A percentile compares a stretch with the other conserved stretches of the same genome.
phyloP scores from a whole-genome alignment of 2,888 invertebrate species.

The Diogma glabrata region DNA sequence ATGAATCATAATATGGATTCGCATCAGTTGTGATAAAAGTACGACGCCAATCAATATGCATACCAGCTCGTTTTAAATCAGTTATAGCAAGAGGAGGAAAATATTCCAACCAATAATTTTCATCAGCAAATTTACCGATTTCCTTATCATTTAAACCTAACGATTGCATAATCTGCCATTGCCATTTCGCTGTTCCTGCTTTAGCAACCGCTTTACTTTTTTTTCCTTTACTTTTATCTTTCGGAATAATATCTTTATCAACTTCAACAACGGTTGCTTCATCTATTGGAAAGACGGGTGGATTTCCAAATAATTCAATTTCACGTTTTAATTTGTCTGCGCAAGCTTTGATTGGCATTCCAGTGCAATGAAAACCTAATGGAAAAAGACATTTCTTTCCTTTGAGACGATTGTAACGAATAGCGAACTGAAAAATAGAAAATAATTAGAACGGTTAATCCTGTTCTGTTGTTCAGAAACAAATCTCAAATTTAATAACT shows the following conservation, averaged over 20 bases:
- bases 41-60: constrained; percentile 95
- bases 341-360: constrained; percentile 99
- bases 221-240: constrained; percentile 87
- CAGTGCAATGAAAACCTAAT: constrained; percentile 97
- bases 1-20: constrained; percentile 96
- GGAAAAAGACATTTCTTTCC: constrained; percentile 90
- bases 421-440: constrained; percentile 58
- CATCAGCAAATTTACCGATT: constrained; percentile 83
- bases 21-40: constrained; percentile 97
- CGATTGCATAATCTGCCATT: constrained; percentile 98
- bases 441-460: too few species aligned
- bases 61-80: constrained; percentile 81
- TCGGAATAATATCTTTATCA: constrained; percentile 50
- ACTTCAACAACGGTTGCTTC: constrained; percentile 37
- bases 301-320: constrained; percentile 82
- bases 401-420: constrained; percentile 81
- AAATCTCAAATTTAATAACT: too few species aligned
- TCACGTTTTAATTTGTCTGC: constrained; percentile 94
- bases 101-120: constrained; percentile 88
- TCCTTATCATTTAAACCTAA: constrained; percentile 84
- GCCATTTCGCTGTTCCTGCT: constrained; percentile 77
- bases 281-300: constrained; percentile 74
- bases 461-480: too few species aligned
- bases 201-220: constrained; percentile 93
- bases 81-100: constrained; percentile 83